Evolutionary conservation across 2,888 invertebrate species (phyloP), one percentile per base, ranked within the genome.

Genomic region (Hylaea fasciaria): DNA sequence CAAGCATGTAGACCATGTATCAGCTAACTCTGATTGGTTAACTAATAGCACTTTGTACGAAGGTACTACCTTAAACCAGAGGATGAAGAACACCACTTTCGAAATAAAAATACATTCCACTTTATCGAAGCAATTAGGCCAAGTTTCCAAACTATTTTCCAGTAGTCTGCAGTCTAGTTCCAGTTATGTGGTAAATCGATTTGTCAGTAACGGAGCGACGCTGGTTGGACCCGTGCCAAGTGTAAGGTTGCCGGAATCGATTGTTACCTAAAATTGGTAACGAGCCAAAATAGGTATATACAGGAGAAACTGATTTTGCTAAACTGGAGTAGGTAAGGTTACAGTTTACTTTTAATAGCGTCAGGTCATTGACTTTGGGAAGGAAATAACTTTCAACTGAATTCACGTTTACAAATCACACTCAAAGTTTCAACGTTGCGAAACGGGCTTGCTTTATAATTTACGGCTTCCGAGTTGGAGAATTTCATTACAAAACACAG

Each of bases 141-240:
- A 10, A 35, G 8, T 40, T 40, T 40, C 14, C 32, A 46, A 12
- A 40, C 0, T 22, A 41, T 10, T 47, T 53, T 54, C 48, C 55
- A 59, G 48, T 63, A 54, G 47, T 53, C 43, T 7, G 17, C 9
- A 37, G 13, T 16, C 52, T 46, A 58, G 62, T 61, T 65, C 73
- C 66, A 76, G 68, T 71, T 64, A 66, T 65, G 64, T 62, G 68
- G 59, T 59, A 63, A 60, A 80, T 82, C 72, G 77, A 82, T 82
- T 77, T 72, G 47, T 70, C 69, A 56, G 66, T 44, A 49, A 37
- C 59, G 62, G 60, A 65, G 32, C 56, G 44, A 57, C 58, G 39
- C 32, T 10, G 32, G 3, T 68, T 83, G 83, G 83, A 73, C 43
- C 40, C 52, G 39, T 67, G 81, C 83, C 83, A 83, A 76, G 68